Conservation (phyloP, 2,888 invertebrate species). For the Ochlodes sylvanus region DNA sequence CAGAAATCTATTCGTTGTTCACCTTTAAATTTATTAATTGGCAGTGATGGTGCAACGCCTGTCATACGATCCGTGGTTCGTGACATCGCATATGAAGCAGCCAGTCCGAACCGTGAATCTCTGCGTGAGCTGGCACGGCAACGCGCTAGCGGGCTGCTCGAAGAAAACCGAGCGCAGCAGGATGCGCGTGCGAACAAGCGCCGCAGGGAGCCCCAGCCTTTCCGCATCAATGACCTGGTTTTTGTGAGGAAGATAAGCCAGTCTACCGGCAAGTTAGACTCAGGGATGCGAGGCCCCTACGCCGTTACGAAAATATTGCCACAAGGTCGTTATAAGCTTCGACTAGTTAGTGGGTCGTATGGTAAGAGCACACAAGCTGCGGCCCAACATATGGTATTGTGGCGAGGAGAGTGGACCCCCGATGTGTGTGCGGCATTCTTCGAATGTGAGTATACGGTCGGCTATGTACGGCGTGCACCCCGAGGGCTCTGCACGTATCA, state of each 20-base stretch:
- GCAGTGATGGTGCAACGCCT: neutral
- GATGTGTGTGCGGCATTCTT: slow-evolving; percentile 25
- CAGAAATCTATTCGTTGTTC: neutral
- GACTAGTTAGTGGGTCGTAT: slow-evolving; percentile 31
- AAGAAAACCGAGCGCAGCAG: neutral
- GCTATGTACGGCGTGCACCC: neutral
- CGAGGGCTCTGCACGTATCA: no score
- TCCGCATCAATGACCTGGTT: slow-evolving; percentile 11
- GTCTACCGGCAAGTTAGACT: slow-evolving; percentile 37
- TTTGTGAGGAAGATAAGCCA: slow-evolving; percentile 33
- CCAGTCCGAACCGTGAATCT: neutral
- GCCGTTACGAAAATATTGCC: slow-evolving; percentile 21
- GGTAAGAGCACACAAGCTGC: slow-evolving; percentile 21
- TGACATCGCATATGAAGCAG: neutral
- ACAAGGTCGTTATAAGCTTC: slow-evolving; percentile 33
- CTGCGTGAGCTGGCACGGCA: neutral
- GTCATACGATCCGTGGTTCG: neutral
- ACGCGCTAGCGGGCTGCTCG: neutral
- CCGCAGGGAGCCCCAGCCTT: neutral
- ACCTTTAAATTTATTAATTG: neutral
- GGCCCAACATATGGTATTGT: slow-evolving; percentile 19
- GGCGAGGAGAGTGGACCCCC: slow-evolving; percentile 28
- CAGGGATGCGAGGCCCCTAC: slow-evolving; percentile 41
- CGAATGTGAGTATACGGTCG: slow-evolving; percentile 9
- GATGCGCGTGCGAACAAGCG: neutral